Conservation (phyloP, 2,113 vertebrate genomes). For the Cichladusa arquata region DNA sequence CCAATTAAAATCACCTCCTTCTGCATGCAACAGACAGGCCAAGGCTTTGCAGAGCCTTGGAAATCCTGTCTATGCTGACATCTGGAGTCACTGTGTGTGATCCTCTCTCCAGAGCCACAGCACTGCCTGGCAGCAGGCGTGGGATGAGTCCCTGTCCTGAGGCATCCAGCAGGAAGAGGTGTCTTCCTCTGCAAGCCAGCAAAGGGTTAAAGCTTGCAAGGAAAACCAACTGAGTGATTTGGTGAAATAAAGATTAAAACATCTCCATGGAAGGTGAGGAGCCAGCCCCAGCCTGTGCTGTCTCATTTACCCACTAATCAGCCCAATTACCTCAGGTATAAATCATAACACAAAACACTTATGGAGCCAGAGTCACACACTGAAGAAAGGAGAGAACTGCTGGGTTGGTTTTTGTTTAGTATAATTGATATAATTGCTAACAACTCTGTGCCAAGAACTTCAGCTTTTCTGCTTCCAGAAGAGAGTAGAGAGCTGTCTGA, state of each 20-base stretch:
- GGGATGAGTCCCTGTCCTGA: not conserved
- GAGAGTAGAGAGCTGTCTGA: constrained; percentile 32
- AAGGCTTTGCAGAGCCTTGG: not conserved
- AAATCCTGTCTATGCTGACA: not conserved
- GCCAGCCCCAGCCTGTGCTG: constrained; percentile 59
- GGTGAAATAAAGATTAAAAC: constrained; percentile 48
- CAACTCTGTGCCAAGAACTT: constrained; percentile 70
- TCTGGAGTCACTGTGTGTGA: not conserved
- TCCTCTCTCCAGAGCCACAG: not conserved
- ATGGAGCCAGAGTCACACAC: constrained; percentile 64
- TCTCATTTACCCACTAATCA: constrained; percentile 63
- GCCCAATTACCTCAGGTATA: constrained; percentile 77
- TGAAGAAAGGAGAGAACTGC: constrained; percentile 65
- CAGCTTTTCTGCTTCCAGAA: constrained; percentile 44
- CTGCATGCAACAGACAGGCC: not conserved
- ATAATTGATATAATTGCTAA: constrained; percentile 76
- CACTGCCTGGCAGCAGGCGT: not conserved
- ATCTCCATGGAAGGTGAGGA: constrained; percentile 47
- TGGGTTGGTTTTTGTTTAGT: constrained; percentile 64
- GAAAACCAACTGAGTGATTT: constrained; percentile 1
- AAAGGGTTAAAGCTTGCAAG: constrained; percentile 17
- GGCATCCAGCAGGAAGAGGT: not conserved
- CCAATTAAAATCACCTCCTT: not conserved
- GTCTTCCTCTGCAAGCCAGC: not conserved
- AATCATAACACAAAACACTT: constrained; percentile 75